phyloP scores from a whole-genome alignment of 2,797 vertebrate species.

The Phataginus tricuspis region DNA sequence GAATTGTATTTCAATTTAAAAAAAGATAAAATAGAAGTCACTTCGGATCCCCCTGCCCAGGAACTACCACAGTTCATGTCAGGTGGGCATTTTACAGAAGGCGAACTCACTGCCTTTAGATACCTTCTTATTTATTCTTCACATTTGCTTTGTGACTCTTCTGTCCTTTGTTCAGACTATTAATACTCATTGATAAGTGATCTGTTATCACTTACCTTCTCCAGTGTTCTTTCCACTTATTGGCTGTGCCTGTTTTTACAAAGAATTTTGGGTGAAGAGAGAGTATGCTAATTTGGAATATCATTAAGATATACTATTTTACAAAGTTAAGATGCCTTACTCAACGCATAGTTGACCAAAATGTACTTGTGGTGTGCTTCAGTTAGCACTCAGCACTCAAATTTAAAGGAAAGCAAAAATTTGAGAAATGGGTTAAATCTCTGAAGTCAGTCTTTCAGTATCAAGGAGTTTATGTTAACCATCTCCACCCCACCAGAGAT shows the following conservation, averaged over 20 bases:
- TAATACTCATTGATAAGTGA: not conserved
- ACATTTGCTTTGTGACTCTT: not conserved
- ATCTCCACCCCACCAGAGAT: not conserved
- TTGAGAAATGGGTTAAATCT: not conserved
- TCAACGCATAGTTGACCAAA: not conserved
- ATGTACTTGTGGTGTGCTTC: not conserved
- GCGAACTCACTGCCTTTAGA: not conserved
- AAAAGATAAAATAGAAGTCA: not conserved
- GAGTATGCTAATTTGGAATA: conserved; percentile 13
- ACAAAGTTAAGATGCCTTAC: not conserved
- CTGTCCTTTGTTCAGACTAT: not conserved
- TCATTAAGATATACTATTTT: conserved; percentile 30
- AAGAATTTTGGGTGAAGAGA: not conserved
- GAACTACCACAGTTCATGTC: not conserved
- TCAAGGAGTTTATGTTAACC: not conserved
- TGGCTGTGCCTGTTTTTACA: not conserved
- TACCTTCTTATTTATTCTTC: not conserved
- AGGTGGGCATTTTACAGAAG: not conserved
- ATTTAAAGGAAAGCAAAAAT: not conserved
- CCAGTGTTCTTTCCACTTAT: not conserved
- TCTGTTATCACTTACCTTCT: not conserved
- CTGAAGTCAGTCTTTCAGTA: not conserved
- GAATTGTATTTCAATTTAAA: not conserved
- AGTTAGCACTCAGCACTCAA: not conserved
- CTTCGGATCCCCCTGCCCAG: not conserved